Base-by-base conservation (phyloP, 2,888 invertebrate species). In the Eurois occulta region DNA sequence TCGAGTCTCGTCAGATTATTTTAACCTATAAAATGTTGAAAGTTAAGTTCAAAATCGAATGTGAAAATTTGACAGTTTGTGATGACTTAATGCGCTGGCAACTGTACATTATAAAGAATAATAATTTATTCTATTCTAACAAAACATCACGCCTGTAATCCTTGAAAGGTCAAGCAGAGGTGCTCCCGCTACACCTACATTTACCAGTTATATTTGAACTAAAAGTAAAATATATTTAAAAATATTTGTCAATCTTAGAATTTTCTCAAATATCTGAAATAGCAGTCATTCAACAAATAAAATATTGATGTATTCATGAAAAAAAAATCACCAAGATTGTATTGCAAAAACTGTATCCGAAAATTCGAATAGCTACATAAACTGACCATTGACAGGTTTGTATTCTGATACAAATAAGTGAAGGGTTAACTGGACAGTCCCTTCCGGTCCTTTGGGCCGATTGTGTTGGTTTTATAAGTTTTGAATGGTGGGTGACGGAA, bases 341-440 rank as follows among this genome's bases (percentile, higher is more conserved):
- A 65, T 77, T n/a, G 38, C 83, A 83, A 83, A 83, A 76, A 73
- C 67, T 60, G 28, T 66, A 62, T 67, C 55, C 62, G 41, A 71
- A 70, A 70, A 77, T 24, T 46, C 46, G 18, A 75, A 80, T 48
- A 70, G 68, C 76, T 58, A 77, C 70, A 38, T 69, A 77, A 73
- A 79, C 66, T 80, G 35, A 16, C 58, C 65, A 83, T 76, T 83
- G 79, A 80, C 75, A 62, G 79, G 52, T 66, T 79, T 75, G 62
- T 72, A 75, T 80, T 80, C 52, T 72, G 75, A 80, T 76, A 81
- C 82, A 82, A 81, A 85, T 80, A 77, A 78, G 48, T 74, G 58
- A 85, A 78, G 87, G 87, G 86, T 85, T 87, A 83, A 80, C 65
- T 65, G 74, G 74, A 78, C 74, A 67, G 84, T 84, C 87, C 87